Conservation (phyloP, 2,888 invertebrate species). For the Phaedon cochleariae region DNA sequence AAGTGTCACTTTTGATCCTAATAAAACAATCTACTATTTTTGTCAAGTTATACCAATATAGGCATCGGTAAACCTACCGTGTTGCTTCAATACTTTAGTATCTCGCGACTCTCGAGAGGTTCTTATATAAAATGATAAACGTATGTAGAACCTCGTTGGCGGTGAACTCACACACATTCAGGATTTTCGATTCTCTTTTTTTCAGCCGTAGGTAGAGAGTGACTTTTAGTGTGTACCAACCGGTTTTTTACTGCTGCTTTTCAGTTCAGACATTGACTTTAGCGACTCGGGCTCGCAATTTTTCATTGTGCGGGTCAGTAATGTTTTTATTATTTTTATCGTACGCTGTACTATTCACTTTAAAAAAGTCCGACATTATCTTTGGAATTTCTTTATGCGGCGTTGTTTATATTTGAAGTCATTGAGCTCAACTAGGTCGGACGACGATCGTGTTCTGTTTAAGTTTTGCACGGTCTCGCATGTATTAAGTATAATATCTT, state of each 20-base stretch:
- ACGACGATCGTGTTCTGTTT: conserved; percentile 36
- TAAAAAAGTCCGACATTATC: conserved; percentile 50
- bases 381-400: conserved; percentile 42
- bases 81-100: no score
- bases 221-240: conserved; percentile 54
- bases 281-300: conserved; percentile 52
- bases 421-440: conserved; percentile 34
- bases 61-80: no score
- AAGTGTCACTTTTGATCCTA: no score
- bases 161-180: conserved; percentile 43
- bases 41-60: no score
- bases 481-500: conserved; percentile 19
- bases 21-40: no score
- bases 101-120: neutral
- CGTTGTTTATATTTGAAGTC: conserved; percentile 42
- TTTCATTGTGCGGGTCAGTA: conserved; percentile 62
- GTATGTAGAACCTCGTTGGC: conserved; percentile 41
- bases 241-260: conserved; percentile 59
- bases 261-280: conserved; percentile 53
- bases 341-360: conserved; percentile 52
- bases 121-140: conserved; percentile 39
- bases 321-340: conserved; percentile 62
- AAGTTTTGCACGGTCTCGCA: conserved; percentile 37
- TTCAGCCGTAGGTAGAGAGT: conserved; percentile 51
- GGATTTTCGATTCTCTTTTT: conserved; percentile 51